Conservation (phyloP, 2,797 vertebrate species). For the Smutsia temminckii region DNA sequence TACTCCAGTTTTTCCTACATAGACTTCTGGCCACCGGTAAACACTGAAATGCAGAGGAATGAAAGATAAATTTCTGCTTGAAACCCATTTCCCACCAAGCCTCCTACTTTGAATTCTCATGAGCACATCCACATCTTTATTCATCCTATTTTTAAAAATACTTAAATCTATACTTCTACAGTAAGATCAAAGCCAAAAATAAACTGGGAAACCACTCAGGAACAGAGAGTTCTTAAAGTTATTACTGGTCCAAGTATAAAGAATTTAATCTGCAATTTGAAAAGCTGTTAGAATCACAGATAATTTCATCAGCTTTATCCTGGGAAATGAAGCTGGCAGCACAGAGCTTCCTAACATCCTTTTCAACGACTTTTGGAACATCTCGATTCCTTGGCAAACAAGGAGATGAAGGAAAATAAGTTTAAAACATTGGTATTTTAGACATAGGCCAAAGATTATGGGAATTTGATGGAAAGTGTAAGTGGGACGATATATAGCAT, state of each 20-base stretch:
- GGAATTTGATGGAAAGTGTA: not conserved
- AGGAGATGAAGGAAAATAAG: constrained; percentile 13
- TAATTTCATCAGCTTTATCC: not conserved
- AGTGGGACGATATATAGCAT: not conserved
- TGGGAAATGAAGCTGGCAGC: not conserved
- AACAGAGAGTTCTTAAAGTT: not conserved
- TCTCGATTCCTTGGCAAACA: constrained; percentile 42
- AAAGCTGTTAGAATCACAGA: constrained; percentile 22
- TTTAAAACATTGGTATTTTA: constrained; percentile 35
- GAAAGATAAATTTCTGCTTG: not conserved
- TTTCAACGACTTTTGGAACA: not conserved
- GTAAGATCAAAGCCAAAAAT: not conserved
- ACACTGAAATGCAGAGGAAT: not conserved
- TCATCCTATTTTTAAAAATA: not conserved
- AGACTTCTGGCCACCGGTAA: not conserved
- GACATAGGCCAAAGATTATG: not conserved
- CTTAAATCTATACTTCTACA: not conserved
- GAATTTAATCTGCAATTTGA: constrained; percentile 7
- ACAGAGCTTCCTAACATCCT: not conserved
- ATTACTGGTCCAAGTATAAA: not conserved
- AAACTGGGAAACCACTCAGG: not conserved
- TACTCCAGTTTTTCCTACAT: not conserved
- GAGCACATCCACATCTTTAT: not conserved
- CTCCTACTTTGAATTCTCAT: constrained; percentile 1
- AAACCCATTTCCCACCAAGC: not conserved